Base-by-base conservation (phyloP, 2,113 vertebrate species). In the Puntigrus tetrazona region DNA sequence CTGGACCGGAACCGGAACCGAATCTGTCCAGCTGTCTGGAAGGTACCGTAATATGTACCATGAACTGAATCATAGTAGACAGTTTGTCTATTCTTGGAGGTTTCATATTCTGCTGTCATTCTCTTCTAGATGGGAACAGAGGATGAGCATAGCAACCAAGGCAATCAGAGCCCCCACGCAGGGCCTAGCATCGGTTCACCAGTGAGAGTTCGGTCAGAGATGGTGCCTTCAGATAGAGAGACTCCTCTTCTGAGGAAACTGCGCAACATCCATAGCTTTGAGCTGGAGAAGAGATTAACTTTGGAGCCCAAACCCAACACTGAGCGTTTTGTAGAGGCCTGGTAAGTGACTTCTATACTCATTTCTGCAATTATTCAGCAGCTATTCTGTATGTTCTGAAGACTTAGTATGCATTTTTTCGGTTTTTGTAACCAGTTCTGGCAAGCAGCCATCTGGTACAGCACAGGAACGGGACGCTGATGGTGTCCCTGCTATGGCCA, bases 211-310 rank as follows among this genome's bases (percentile, higher is more conserved):
- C 93, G 94, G 41, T 96, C 97, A 3, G 97, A 99, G 88, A 94
- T 91, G 78, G 94, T 91, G 36, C 94, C 94, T 63, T 92, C 94
- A n/a, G 97, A 98, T 73, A 94, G 95, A 72, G 96, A 98, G 22
- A 93, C 95, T 18, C 96, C 96, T 0, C 90, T 99, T 82, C 92
- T 98, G 89, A 96, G 97, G 18, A 99, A 98, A 90, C 92, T 99
- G 31, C 96, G 97, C 72, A 97, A 96, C 76, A 97, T 99, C 83
- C 97, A 98, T 90, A 98, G 97, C 91, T 97, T 99, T 88, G 98
- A 99, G 85, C 92, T 98, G 90, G 98, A 99, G 91, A 97, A 95
- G 87, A 95, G 94, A 74, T 90, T 97, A 55, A 95, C 93, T 0
- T 86, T 98, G 84, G 98, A 99, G 89, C 92, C 97, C 74, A 99